Percentiles rank a stretch among this genome's conserved stretches.
phyloP scores from a whole-genome alignment of 2,888 invertebrate species.

The Eupithecia vulgata region DNA sequence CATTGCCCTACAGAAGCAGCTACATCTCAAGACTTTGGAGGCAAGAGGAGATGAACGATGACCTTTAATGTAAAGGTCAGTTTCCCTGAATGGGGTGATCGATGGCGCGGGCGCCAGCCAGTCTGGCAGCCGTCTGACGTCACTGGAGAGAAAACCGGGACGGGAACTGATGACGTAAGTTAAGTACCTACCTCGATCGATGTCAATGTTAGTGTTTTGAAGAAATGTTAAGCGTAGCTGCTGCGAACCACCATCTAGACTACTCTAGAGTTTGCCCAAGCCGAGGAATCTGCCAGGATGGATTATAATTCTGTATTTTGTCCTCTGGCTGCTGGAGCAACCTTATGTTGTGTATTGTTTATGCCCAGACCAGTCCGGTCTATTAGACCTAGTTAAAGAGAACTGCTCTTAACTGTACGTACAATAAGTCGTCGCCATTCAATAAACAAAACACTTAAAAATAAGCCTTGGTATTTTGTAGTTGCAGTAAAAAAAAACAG shows the following conservation, averaged over 20 bases:
- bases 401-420: too few relatives aligned
- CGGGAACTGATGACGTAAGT: slow-evolving; percentile 36
- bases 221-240: neutral
- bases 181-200: slow-evolving; percentile 17
- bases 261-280: neutral
- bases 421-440: too few relatives aligned
- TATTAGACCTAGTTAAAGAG: too few relatives aligned
- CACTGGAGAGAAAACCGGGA: slow-evolving; percentile 51
- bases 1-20: neutral
- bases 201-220: slow-evolving; percentile 8
- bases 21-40: neutral
- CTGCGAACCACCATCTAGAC: neutral
- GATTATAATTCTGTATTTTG: neutral
- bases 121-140: slow-evolving; percentile 62
- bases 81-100: slow-evolving; percentile 57
- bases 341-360: neutral
- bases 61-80: slow-evolving; percentile 28
- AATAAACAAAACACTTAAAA: too few relatives aligned
- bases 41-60: neutral
- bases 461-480: too few relatives aligned
- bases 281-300: neutral
- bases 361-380: too few relatives aligned
- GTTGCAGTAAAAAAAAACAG: too few relatives aligned
- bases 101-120: slow-evolving; percentile 58
- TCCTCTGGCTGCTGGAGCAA: neutral